Conservation (phyloP, 2,113 vertebrate genomes). For the Silurus meridionalis region DNA sequence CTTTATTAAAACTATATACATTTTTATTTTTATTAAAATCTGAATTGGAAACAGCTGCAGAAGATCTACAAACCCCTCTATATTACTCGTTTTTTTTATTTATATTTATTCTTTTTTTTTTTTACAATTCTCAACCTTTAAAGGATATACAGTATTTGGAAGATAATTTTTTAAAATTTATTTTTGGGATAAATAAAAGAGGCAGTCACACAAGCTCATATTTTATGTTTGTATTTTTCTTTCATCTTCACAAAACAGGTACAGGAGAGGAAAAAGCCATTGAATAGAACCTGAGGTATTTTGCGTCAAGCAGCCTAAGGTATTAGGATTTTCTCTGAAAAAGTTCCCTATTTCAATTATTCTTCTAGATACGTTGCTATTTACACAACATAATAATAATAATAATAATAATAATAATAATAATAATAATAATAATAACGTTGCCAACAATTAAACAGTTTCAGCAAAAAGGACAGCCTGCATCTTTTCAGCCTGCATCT, state of each 20-base stretch:
- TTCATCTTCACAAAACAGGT: conserved; percentile 83
- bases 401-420: conserved; percentile 69
- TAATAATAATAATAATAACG: conserved; percentile 69
- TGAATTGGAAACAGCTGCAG: background rate
- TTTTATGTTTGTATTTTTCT: conserved; percentile 80
- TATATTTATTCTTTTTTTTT: too few species aligned
- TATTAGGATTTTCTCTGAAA: conserved; percentile 79
- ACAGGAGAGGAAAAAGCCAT: conserved; percentile 81
- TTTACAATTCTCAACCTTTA: background rate
- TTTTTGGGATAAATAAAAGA: background rate
- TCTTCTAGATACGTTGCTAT: conserved; percentile 76
- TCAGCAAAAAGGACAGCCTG: conserved; percentile 78
- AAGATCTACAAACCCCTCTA: background rate
- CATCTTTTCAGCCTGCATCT: conserved; percentile 65
- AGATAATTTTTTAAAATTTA: too few species aligned
- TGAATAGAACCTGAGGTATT: conserved; percentile 84
- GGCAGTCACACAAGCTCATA: conserved; percentile 54
- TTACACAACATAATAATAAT: conserved; percentile 74
- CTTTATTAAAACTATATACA: too few species aligned
- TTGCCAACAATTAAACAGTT: conserved; percentile 62
- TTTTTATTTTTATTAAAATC: background rate
- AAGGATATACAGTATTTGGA: background rate
- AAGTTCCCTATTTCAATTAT: conserved; percentile 75
- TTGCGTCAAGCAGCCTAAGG: conserved; percentile 83
- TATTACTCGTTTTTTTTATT: background rate